These are phyloP conservation scores for Reticulitermes lucifugus DNA, from an alignment of 2,888 invertebrate genomes.

Conservation along the genomic window DNA sequence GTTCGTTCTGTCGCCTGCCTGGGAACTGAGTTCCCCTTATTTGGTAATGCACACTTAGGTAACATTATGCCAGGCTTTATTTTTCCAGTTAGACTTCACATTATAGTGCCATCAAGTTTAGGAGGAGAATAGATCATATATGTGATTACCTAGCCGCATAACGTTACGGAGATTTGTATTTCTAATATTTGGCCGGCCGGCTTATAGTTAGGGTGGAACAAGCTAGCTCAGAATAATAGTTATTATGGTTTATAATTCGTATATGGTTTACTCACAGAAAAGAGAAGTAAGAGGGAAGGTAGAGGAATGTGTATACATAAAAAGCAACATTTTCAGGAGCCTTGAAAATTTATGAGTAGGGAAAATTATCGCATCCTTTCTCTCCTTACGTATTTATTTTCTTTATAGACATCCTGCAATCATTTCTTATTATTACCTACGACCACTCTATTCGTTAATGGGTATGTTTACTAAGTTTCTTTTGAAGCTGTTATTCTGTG, in stretches of 20 bases:
- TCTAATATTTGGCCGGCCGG: constrained; percentile 5
- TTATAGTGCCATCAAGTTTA: too few species aligned
- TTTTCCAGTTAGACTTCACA: too few species aligned
- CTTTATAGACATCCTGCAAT: background rate
- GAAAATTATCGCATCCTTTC: constrained; percentile 21
- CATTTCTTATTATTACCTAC: background rate
- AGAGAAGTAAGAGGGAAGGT: background rate
- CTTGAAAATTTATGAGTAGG: constrained; percentile 19
- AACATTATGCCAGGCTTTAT: too few species aligned
- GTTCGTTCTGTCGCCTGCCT: too few species aligned
- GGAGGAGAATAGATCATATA: too few species aligned
- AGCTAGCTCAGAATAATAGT: background rate
- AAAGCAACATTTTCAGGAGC: background rate
- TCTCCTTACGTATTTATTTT: background rate
- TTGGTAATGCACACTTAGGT: too few species aligned
- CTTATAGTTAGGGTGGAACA: background rate
- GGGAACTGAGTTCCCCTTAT: too few species aligned
- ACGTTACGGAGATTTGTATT: background rate
- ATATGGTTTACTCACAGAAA: constrained; percentile 1
- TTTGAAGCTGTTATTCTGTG: background rate
- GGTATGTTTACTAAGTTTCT: background rate
- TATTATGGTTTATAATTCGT: background rate
- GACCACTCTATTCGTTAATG: background rate
- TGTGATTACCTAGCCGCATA: too few species aligned
- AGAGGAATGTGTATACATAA: background rate